Conservation (phyloP, 92 coral and sea anemone species). For the Epizoanthus illoricatus region DNA sequence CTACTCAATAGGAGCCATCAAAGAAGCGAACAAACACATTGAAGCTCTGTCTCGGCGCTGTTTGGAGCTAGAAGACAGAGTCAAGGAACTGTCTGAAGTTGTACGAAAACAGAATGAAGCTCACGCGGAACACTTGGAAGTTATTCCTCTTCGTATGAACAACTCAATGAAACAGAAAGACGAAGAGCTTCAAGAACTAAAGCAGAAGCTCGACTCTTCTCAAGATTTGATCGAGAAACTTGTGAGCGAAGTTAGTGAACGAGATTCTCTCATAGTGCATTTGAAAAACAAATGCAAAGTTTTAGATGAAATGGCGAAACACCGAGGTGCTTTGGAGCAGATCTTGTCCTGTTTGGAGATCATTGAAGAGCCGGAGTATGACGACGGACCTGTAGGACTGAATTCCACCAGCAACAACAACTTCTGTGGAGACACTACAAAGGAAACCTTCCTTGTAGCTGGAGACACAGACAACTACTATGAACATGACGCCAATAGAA, state of each 20-base stretch:
- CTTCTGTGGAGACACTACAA: slow-evolving; percentile 22
- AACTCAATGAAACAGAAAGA: slow-evolving; percentile 85
- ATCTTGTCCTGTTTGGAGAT: slow-evolving; percentile 82
- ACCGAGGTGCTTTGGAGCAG: slow-evolving; percentile 86
- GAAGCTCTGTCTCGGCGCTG: slow-evolving; percentile 71
- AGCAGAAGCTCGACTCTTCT: slow-evolving; percentile 50
- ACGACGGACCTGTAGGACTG: neutral
- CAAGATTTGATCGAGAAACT: slow-evolving; percentile 62
- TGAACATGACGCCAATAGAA: slow-evolving; percentile 10
- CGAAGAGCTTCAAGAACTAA: slow-evolving; percentile 76
- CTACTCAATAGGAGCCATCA: slow-evolving; percentile 78
- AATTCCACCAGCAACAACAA: slow-evolving; percentile 6
- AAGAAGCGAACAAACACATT: slow-evolving; percentile 94
- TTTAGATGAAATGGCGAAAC: slow-evolving; percentile 86
- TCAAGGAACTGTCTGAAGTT: slow-evolving; percentile 71
- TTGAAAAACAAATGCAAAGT: slow-evolving; percentile 82
- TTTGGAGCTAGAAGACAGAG: slow-evolving; percentile 80
- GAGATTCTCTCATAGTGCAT: slow-evolving; percentile 69
- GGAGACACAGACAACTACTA: slow-evolving; percentile 2
- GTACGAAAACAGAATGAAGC: slow-evolving; percentile 77
- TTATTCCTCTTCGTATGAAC: slow-evolving; percentile 86
- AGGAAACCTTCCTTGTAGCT: slow-evolving; percentile 19
- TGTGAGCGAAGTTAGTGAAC: slow-evolving; percentile 64
- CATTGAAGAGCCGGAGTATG: slow-evolving; percentile 68
- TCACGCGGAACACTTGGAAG: slow-evolving; percentile 77